Percentiles rank a stretch among this genome's conserved stretches.
These are phyloP conservation scores for Mus minutoides DNA, from an alignment of 2,797 vertebrate species.

Conservation along the genomic window DNA sequence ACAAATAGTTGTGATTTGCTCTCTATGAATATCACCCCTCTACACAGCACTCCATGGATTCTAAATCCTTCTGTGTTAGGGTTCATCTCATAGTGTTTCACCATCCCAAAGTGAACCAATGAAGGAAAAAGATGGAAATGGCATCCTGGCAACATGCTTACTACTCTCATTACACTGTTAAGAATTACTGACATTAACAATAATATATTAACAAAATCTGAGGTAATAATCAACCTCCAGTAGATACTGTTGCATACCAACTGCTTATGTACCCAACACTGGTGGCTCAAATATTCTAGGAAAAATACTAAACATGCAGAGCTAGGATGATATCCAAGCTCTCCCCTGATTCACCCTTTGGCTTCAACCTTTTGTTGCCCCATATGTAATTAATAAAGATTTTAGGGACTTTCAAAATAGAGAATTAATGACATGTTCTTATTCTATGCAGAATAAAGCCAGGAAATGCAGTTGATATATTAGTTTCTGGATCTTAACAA, in stretches of 20 bases:
- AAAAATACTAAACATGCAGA: neutral
- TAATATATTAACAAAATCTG: neutral
- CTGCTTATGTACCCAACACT: neutral
- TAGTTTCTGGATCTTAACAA: neutral
- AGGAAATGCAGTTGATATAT: neutral
- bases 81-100: neutral
- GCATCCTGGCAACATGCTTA: neutral
- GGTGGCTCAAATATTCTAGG: neutral
- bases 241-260: neutral
- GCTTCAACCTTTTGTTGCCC: neutral
- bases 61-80: neutral
- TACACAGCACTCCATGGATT: neutral
- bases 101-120: neutral
- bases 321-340: neutral
- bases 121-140: neutral
- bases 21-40: neutral
- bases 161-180: neutral
- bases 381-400: neutral
- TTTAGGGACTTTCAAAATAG: neutral
- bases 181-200: neutral
- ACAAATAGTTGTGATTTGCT: constrained; percentile 30
- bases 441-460: neutral
- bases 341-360: neutral
- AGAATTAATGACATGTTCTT: neutral
- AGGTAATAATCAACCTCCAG: neutral